phyloP scores from a whole-genome alignment of 2,888 invertebrate species.

The Nebria salina region DNA sequence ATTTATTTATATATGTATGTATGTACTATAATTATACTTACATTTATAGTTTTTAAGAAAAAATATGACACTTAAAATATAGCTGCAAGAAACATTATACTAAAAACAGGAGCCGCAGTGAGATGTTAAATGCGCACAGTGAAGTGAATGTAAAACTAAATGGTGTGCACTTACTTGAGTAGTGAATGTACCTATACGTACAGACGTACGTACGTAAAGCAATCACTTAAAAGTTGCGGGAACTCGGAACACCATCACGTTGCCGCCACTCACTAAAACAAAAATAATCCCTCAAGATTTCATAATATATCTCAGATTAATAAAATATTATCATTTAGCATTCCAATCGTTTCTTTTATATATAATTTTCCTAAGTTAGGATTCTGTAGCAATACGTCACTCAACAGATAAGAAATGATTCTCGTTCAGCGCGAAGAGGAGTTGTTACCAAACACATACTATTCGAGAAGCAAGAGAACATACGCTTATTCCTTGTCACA shows the following conservation, averaged over 20 bases:
- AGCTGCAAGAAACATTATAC: not conserved
- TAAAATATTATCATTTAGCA: no score
- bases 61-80: no score
- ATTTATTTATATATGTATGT: no score
- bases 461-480: not conserved
- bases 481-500: not conserved
- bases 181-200: not conserved
- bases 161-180: conserved; percentile 15
- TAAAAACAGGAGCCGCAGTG: not conserved
- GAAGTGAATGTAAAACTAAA: not conserved
- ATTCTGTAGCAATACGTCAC: no score
- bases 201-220: conserved; percentile 3
- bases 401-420: no score
- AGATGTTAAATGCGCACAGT: no score
- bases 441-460: no score
- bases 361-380: no score
- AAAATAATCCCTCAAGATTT: conserved; percentile 12
- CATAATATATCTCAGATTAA: not conserved
- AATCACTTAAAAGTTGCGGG: conserved; percentile 34
- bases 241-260: conserved; percentile 18
- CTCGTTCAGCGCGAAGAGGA: no score
- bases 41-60: no score
- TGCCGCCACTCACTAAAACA: conserved; percentile 25
- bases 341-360: no score
- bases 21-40: no score